These are phyloP conservation scores for Lateolabrax maculatus DNA, from an alignment of 2,797 vertebrate species.

Conservation along the genomic window DNA sequence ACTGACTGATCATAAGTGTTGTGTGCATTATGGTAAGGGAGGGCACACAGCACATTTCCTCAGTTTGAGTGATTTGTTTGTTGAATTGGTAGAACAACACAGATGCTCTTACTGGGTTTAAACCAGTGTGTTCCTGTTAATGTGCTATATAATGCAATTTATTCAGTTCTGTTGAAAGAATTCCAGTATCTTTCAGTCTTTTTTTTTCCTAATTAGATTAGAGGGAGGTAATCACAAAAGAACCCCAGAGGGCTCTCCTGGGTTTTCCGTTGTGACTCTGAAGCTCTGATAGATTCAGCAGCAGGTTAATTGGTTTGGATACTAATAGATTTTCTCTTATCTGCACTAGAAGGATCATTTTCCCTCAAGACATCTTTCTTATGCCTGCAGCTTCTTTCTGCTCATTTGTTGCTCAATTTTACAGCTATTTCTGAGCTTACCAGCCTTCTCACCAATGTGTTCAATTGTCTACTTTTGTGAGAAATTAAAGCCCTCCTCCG, in stretches of 20 bases:
- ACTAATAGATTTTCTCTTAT: slow-evolving; percentile 68
- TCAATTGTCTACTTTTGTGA: slow-evolving; percentile 42
- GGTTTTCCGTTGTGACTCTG: slow-evolving; percentile 41
- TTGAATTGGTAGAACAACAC: slow-evolving; percentile 9
- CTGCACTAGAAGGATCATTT: slow-evolving; percentile 28
- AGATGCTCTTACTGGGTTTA: slow-evolving; percentile 4
- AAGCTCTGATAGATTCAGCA: slow-evolving; percentile 56
- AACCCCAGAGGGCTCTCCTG: slow-evolving; percentile 32
- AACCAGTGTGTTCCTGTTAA: slow-evolving; percentile 24
- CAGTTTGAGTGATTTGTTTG: slow-evolving; percentile 33
- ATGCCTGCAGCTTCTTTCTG: slow-evolving; percentile 55
- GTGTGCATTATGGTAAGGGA: background rate
- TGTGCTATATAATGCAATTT: slow-evolving; percentile 23
- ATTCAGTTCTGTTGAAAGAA: slow-evolving; percentile 33
- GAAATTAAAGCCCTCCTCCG: slow-evolving; percentile 50
- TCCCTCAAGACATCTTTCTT: slow-evolving; percentile 38
- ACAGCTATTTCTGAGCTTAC: slow-evolving; percentile 17
- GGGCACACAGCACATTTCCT: slow-evolving; percentile 15
- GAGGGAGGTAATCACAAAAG: slow-evolving; percentile 42
- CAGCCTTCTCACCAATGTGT: background rate
- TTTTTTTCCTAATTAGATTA: slow-evolving; percentile 62
- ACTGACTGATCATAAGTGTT: slow-evolving; percentile 6
- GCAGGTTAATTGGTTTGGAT: slow-evolving; percentile 71
- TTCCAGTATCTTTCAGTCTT: slow-evolving; percentile 19
- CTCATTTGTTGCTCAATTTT: slow-evolving; percentile 51